Evolutionary conservation across 2,797 vertebrate genomes (phyloP).

Genomic region (Periparus ater): DNA sequence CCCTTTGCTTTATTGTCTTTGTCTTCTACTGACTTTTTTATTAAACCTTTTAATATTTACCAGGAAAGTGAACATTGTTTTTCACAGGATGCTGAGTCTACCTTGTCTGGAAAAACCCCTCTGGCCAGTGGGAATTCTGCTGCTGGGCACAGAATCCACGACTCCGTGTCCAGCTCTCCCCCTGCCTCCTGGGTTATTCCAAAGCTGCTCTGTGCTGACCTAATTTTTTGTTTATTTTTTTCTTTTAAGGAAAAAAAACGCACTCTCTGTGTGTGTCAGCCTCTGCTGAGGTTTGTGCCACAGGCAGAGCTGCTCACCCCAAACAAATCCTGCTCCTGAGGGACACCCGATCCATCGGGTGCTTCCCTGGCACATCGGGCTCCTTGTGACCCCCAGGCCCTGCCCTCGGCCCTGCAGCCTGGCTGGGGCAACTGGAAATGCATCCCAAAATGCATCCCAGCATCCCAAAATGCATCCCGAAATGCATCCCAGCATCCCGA

Average conservation of each 20-base stretch:
- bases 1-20: no score
- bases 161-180: neutral
- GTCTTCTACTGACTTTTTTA: no score
- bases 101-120: neutral
- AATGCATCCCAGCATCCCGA: neutral
- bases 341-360: neutral
- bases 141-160: neutral
- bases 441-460: neutral
- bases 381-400: neutral
- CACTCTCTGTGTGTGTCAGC: neutral
- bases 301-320: neutral
- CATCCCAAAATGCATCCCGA: no score
- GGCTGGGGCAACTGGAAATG: neutral
- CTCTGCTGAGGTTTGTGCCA: neutral
- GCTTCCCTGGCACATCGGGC: neutral
- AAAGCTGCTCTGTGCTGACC: neutral
- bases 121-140: neutral
- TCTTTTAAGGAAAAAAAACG: neutral
- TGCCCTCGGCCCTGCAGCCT: neutral
- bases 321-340: neutral
- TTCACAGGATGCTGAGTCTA: neutral
- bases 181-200: neutral
- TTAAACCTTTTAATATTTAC: no score
- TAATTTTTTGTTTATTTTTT: neutral
- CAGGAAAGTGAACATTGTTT: no score